Base-by-base conservation (phyloP, 2,888 invertebrate species). In the Exephanes ischioxanthus region DNA sequence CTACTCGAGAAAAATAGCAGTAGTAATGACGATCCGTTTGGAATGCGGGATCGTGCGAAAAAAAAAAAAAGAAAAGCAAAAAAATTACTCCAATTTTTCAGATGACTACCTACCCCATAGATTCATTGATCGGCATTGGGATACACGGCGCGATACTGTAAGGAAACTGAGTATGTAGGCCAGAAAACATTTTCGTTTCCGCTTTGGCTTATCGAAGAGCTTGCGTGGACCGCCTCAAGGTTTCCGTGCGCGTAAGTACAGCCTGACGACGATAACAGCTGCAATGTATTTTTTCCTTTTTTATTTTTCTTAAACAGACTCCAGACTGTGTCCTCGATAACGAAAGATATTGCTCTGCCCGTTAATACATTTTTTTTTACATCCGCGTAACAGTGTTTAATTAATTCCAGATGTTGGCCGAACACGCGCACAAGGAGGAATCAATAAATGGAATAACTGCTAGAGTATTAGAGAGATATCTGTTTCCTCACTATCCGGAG, bases 401-500 rank as follows among this genome's bases (percentile, higher is more conserved):
- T 75, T 14, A 80, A 83, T 95, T 95, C 9, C 95, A 97, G 97
- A 96, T 97, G 89, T 94, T 97, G 84, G 95, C 95, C 6, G 96
- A 97, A 89, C 96, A 96, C 87, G 95, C 97, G 48, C 95, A 96
- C 82, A 96, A 96, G 86, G 96, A 97, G 92, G 97, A 96, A 93
- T 96, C 96, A 48, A 94, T 97, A 84, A 96, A 96, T 90, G 97
- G 97, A 55, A 96, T 97, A 91, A 96, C 97, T 2, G 94, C 95
- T 83, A 95, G 95, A 72, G 95, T 96, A n/a, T 96, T 97, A 63
- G 94, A 97, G 96, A 95, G 96, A 90, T 97, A 97, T 94, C 95
- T 98, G 87, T 97, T 98, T 94, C 97, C 97, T n/a, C 95, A 96
- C 92, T 97, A 97, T 93, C 95, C 96, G 2, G 96, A 97, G 88